Conservation (phyloP, 1,140 invertebrate species). For the Popillia japonica region DNA sequence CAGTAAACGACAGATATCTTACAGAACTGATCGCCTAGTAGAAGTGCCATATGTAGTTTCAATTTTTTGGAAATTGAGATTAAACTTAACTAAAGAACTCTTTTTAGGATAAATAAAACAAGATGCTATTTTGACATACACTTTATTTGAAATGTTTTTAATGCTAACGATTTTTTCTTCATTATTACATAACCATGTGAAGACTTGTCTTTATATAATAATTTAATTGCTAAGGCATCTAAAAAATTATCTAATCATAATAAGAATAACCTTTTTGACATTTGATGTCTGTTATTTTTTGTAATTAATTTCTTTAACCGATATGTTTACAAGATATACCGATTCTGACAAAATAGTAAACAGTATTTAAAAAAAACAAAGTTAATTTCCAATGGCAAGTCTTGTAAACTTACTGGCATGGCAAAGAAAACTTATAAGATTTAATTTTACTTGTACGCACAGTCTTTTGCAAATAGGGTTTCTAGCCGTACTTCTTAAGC, state of each 20-base stretch:
- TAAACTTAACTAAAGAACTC: no score
- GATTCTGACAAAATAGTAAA: neutral
- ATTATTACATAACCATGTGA: constrained; percentile 38
- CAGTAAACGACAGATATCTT: no score
- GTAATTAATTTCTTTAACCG: constrained; percentile 17
- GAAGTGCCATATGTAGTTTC: constrained; percentile 62
- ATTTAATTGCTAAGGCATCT: constrained; percentile 47
- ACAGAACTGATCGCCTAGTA: constrained; percentile 75
- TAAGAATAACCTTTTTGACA: constrained; percentile 43
- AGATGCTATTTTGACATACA: constrained; percentile 44
- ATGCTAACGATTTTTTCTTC: constrained; percentile 38
- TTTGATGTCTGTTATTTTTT: constrained; percentile 5
- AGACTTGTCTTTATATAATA: constrained; percentile 37
- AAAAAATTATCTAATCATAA: constrained; percentile 42
- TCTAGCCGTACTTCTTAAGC: neutral
- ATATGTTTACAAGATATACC: constrained; percentile 38
- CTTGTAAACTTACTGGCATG: constrained; percentile 16
- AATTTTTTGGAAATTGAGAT: no score
- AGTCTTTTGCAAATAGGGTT: neutral
- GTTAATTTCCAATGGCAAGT: neutral
- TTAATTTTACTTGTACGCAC: constrained; percentile 16
- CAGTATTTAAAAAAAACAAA: constrained; percentile 37
- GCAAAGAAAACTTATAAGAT: neutral
- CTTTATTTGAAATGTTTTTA: constrained; percentile 47
- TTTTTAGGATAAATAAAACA: neutral